Evolutionary conservation across 2,888 invertebrate species (phyloP).

Genomic region (Dyspetes luteomarginatus): DNA sequence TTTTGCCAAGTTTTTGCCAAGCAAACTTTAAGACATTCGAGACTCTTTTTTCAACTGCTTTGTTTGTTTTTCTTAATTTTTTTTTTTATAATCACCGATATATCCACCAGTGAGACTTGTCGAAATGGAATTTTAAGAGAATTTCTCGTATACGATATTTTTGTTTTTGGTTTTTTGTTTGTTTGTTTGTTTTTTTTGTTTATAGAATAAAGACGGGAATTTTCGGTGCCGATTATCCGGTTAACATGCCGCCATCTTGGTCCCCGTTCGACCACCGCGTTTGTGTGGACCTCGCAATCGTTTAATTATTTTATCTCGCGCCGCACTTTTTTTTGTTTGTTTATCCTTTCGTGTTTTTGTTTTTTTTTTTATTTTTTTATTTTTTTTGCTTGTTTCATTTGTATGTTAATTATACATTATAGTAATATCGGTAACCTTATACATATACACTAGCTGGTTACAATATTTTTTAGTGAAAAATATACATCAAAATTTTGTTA

Average conservation of each 20-base stretch:
- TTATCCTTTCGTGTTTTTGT: slow-evolving; percentile 27
- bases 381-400: slow-evolving; percentile 33
- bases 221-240: slow-evolving; percentile 78
- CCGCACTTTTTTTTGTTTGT: slow-evolving; percentile 52
- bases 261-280: slow-evolving; percentile 80
- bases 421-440: slow-evolving; percentile 81
- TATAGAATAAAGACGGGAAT: slow-evolving; percentile 74
- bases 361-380: slow-evolving; percentile 38
- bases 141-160: slow-evolving; percentile 65
- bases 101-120: slow-evolving; percentile 43
- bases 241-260: slow-evolving; percentile 81
- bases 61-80: slow-evolving; percentile 30
- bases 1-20: neutral
- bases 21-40: slow-evolving; percentile 48
- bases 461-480: slow-evolving; percentile 83
- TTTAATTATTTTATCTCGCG: slow-evolving; percentile 61
- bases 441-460: slow-evolving; percentile 83
- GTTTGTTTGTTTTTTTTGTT: slow-evolving; percentile 33
- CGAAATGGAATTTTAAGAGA: slow-evolving; percentile 63
- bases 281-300: slow-evolving; percentile 76
- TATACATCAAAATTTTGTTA: slow-evolving; percentile 84
- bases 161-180: slow-evolving; percentile 20
- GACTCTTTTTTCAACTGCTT: slow-evolving; percentile 53
- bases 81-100: slow-evolving; percentile 32
- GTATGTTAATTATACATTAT: slow-evolving; percentile 67